Base-by-base conservation (phyloP, 2,888 invertebrate genomes). In the Xylophagus ater region DNA sequence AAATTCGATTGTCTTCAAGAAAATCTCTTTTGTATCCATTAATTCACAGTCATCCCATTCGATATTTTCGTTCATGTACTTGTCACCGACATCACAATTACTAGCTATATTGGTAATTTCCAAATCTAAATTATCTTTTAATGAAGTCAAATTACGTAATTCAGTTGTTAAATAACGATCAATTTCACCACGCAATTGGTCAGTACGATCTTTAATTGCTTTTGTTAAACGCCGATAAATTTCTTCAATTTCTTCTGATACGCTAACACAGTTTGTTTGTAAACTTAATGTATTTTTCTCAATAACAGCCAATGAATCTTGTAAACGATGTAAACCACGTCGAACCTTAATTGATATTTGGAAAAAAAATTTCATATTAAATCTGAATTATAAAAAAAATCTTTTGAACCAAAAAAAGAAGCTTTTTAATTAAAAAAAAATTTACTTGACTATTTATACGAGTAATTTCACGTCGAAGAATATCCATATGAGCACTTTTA, bases 31-130 rank as follows among this genome's bases (percentile, higher is more conserved):
- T 41, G 92, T 86, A 57, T 92, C 90, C 71, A 93, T 87, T 48
- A 92, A 71, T 60, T 90, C 89, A 47, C 86, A 83, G 54, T 92
- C 88, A 53, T 93, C 89, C 82, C 92, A 89, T 54, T 88, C 83
- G 26, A 88, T 82, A 47, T 80, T 81, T 51, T 87, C 86, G 56
- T 80, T 85, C 73, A 92, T 88, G 59, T 90, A 85, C 62, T 90
- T 90, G 65, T 96, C 94, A 34, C 90, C 89, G 57, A 93, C 72
- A 64, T 96, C 94, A 68, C 94, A 94, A 66, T 96, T 97, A 60
- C 93, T 92, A 58, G 83, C 78, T 55, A 97, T 90, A 67, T 96
- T 97, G 50, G 82, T 78, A 59, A 94, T 83, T 68, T 98, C 97
- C 60, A 84, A 76, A 62, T 94, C 93, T 53, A 97, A 70, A 66